Conservation (phyloP, 2,888 invertebrate genomes). For the Drosophila buzzatii region DNA sequence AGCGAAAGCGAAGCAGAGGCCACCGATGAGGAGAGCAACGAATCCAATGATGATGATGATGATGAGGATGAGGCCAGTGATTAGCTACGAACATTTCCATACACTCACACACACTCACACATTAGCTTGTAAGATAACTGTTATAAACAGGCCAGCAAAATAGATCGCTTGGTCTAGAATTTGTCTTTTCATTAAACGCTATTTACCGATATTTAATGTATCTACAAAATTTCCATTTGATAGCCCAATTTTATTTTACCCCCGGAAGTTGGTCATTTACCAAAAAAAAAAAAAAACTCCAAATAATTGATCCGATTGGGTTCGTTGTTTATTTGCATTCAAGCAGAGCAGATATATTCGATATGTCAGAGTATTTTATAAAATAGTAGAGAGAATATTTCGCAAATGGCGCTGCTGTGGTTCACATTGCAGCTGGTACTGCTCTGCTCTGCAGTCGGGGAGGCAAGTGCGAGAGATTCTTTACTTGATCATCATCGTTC, state of each 20-base stretch:
- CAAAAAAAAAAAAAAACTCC: background rate
- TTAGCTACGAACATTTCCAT: constrained; percentile 50
- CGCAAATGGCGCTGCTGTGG: constrained; percentile 33
- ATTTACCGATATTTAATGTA: constrained; percentile 17
- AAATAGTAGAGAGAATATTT: background rate
- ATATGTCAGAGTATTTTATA: background rate
- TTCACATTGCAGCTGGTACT: constrained; percentile 28
- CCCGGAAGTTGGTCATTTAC: constrained; percentile 1
- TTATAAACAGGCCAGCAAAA: constrained; percentile 24
- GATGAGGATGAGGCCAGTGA: constrained; percentile 64
- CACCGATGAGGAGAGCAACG: constrained; percentile 74
- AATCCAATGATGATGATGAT: constrained; percentile 55
- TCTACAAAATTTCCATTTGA: constrained; percentile 34
- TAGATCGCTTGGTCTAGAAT: constrained; percentile 18
- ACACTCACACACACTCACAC: constrained; percentile 1
- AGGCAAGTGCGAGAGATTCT: constrained; percentile 52
- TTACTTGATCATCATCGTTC: too few species aligned
- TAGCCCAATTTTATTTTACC: constrained; percentile 19
- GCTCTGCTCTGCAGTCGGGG: constrained; percentile 43
- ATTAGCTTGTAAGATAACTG: constrained; percentile 50
- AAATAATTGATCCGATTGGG: constrained; percentile 11
- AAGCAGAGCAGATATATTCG: background rate
- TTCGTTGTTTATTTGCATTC: constrained; percentile 12
- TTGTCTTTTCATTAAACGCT: constrained; percentile 39
- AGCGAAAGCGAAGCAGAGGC: constrained; percentile 82